Conservation (phyloP, 2,888 invertebrate species). For the Drosophila dives region DNA sequence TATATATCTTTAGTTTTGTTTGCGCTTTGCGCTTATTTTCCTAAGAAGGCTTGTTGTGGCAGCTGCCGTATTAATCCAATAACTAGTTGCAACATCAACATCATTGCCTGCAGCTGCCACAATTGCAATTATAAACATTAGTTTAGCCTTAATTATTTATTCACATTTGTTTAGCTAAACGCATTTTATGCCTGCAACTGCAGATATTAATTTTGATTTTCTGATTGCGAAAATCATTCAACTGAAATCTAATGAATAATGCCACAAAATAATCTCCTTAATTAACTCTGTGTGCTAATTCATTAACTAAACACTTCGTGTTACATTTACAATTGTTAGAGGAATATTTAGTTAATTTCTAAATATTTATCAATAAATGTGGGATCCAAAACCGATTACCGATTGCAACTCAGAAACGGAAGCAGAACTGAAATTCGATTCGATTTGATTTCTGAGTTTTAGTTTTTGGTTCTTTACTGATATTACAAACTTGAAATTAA, state of each 20-base stretch:
- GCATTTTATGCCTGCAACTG: background rate
- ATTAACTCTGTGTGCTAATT: background rate
- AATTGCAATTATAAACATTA: conserved; percentile 48
- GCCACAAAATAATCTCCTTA: background rate
- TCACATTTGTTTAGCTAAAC: conserved; percentile 6
- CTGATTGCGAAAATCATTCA: background rate
- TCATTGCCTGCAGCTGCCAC: conserved; percentile 22
- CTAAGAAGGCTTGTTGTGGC: conserved; percentile 32
- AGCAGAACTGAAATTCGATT: background rate
- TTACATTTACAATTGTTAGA: too few species aligned
- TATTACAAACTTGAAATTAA: background rate
- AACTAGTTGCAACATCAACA: conserved; percentile 23
- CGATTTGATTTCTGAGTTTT: too few species aligned
- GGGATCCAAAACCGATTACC: background rate
- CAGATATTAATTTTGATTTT: background rate
- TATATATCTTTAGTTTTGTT: conserved; percentile 25
- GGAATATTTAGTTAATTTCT: background rate
- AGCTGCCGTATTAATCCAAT: conserved; percentile 46
- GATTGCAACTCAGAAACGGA: background rate
- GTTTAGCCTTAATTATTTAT: conserved; percentile 38
- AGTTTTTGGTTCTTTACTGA: too few species aligned
- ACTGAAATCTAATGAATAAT: background rate
- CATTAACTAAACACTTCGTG: background rate
- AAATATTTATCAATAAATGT: background rate
- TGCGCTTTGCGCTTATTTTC: conserved; percentile 33